Conservation (phyloP, 2,797 vertebrate species). For the Aulostomus chinensis region DNA sequence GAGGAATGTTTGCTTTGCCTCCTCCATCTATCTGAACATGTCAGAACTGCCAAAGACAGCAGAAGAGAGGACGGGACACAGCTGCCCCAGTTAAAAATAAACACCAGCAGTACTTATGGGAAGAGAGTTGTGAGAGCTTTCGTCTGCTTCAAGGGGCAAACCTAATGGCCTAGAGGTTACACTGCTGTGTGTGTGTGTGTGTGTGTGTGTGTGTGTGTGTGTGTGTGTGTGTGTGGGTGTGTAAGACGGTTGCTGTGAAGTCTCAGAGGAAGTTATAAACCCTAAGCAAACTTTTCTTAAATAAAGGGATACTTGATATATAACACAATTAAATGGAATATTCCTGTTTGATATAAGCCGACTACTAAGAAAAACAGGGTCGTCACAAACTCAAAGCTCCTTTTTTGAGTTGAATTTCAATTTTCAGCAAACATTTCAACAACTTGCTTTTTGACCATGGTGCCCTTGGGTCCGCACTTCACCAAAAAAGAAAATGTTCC, state of each 20-base stretch:
- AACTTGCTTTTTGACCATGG: too few relatives aligned
- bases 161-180: constrained; percentile 43
- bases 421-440: too few relatives aligned
- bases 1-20: constrained; percentile 60
- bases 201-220: neutral
- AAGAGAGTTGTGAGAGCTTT: constrained; percentile 44
- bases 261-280: too few relatives aligned
- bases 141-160: constrained; percentile 39
- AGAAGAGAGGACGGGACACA: constrained; percentile 55
- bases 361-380: too few relatives aligned
- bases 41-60: constrained; percentile 23
- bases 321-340: too few relatives aligned
- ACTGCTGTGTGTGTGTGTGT: constrained; percentile 7
- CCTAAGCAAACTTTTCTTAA: constrained; percentile 13
- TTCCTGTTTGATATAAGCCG: too few relatives aligned
- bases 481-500: too few relatives aligned
- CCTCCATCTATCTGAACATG: constrained; percentile 41
- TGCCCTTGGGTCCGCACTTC: too few relatives aligned
- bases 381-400: too few relatives aligned
- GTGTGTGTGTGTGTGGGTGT: neutral
- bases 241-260: constrained; percentile 6
- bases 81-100: constrained; percentile 73
- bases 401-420: too few relatives aligned
- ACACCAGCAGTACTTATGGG: constrained; percentile 52
- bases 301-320: too few relatives aligned